A percentile compares a stretch with the other conserved stretches of the same genome.
Conservation (phyloP, 2,888 invertebrate species). For the Pyrocoelia pectoralis region DNA sequence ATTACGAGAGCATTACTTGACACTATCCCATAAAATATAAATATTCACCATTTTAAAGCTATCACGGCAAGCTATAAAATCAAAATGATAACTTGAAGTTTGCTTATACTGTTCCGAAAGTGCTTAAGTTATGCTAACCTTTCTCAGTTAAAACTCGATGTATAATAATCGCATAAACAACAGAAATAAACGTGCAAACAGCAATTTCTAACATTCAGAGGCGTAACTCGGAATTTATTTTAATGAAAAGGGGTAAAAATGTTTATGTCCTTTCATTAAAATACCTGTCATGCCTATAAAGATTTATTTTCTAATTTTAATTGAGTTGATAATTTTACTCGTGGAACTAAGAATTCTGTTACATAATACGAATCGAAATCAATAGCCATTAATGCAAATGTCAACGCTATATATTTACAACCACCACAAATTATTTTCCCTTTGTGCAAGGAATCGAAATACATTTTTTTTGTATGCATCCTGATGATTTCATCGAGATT, state of each 20-base stretch:
- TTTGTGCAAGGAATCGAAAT: too few species aligned
- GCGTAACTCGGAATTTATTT: constrained; percentile 13
- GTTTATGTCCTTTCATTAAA: constrained; percentile 10
- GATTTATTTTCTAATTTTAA: constrained; percentile 8
- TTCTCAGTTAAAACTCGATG: constrained; percentile 16
- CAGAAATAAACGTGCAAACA: constrained; percentile 16
- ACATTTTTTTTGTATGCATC: too few species aligned
- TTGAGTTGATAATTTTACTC: constrained; percentile 3
- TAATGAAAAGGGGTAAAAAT: constrained; percentile 15
- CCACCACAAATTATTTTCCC: too few species aligned
- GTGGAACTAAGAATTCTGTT: background rate
- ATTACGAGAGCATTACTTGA: constrained; percentile 35
- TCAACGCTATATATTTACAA: too few species aligned
- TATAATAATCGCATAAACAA: constrained; percentile 25
- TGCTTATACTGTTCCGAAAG: constrained; percentile 18
- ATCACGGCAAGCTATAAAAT: constrained; percentile 27
- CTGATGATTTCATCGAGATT: too few species aligned
- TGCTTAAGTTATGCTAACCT: constrained; percentile 21
- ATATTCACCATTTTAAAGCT: constrained; percentile 32
- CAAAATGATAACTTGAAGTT: constrained; percentile 26
- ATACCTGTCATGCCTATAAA: constrained; percentile 5
- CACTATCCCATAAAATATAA: constrained; percentile 36
- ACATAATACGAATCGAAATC: too few species aligned
- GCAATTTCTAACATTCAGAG: constrained; percentile 16
- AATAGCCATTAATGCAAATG: too few species aligned